phyloP scores from a whole-genome alignment of 2,113 vertebrate species.

The Callionymus lyra region DNA sequence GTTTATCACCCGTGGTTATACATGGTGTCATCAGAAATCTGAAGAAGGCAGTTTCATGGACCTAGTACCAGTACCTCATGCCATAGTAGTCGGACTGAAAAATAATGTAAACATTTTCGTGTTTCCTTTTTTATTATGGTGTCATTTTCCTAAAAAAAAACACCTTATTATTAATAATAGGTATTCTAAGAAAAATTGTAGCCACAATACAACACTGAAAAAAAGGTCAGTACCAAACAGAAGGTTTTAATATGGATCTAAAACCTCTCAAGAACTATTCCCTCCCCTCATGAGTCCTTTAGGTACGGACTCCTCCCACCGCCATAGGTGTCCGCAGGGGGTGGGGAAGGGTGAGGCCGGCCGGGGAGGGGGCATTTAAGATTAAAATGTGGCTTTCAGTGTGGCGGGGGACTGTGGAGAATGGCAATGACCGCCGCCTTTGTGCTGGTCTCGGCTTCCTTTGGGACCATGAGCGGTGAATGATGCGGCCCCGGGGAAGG shows the following conservation, averaged over 20 bases:
- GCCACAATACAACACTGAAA: neutral
- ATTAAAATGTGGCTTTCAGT: conserved; percentile 65
- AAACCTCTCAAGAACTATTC: too few species aligned
- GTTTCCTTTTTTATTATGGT: too few species aligned
- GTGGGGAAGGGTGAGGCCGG: conserved; percentile 25
- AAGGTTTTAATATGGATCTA: too few species aligned
- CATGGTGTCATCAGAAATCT: too few species aligned
- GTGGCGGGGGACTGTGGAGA: conserved; percentile 55
- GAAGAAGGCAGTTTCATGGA: too few species aligned
- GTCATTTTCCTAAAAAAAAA: neutral
- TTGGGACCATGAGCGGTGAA: conserved; percentile 59
- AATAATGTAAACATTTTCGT: neutral
- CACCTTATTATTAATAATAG: neutral
- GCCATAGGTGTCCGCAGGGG: conserved; percentile 43
- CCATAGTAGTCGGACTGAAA: too few species aligned
- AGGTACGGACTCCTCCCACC: conserved; percentile 44
- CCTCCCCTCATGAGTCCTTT: conserved; percentile 26
- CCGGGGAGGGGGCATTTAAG: conserved; percentile 28
- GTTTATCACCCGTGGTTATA: too few species aligned
- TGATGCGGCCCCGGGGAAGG: conserved; percentile 59
- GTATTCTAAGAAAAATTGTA: neutral
- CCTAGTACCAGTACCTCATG: too few species aligned
- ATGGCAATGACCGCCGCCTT: conserved; percentile 65
- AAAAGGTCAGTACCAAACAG: too few species aligned
- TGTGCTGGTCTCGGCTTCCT: conserved; percentile 49